These are phyloP conservation scores for Myoxocephalus aenaeus DNA, from an alignment of 2,797 vertebrate genomes.

Conservation along the genomic window DNA sequence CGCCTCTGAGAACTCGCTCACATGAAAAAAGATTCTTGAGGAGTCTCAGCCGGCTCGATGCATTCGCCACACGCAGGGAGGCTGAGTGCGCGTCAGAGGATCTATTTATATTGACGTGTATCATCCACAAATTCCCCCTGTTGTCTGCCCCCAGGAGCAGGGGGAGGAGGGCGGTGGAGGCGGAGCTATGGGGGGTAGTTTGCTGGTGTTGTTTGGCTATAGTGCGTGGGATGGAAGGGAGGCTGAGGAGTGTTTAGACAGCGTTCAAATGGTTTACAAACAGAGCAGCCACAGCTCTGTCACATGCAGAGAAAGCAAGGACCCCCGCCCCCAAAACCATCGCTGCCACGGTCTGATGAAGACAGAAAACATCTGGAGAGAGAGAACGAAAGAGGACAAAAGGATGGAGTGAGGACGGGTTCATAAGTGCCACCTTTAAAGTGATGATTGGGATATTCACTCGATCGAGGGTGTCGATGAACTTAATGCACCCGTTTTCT, in stretches of 20 bases:
- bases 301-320: slow-evolving; percentile 60
- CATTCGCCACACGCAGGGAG: slow-evolving; percentile 32
- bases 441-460: not conserved
- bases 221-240: slow-evolving; percentile 66
- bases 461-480: not conserved
- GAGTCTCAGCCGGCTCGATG: slow-evolving; percentile 49
- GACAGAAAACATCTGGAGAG: slow-evolving; percentile 79
- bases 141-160: slow-evolving; percentile 28
- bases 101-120: slow-evolving; percentile 63
- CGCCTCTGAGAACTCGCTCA: slow-evolving; percentile 10
- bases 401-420: slow-evolving; percentile 5
- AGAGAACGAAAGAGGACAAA: slow-evolving; percentile 25
- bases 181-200: slow-evolving; percentile 43
- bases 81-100: slow-evolving; percentile 31
- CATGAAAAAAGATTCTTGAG: slow-evolving; percentile 31
- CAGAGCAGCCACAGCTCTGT: slow-evolving; percentile 74
- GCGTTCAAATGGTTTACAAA: slow-evolving; percentile 85
- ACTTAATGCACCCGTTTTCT: not conserved
- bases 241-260: slow-evolving; percentile 83
- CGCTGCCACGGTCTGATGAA: slow-evolving; percentile 37
- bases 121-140: slow-evolving; percentile 54
- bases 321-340: slow-evolving; percentile 2
- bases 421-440: slow-evolving; percentile 4
- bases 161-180: not conserved
- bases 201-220: slow-evolving; percentile 63